These are phyloP conservation scores for Semotilus atromaculatus DNA, from an alignment of 2,797 vertebrate genomes.

Conservation along the genomic window DNA sequence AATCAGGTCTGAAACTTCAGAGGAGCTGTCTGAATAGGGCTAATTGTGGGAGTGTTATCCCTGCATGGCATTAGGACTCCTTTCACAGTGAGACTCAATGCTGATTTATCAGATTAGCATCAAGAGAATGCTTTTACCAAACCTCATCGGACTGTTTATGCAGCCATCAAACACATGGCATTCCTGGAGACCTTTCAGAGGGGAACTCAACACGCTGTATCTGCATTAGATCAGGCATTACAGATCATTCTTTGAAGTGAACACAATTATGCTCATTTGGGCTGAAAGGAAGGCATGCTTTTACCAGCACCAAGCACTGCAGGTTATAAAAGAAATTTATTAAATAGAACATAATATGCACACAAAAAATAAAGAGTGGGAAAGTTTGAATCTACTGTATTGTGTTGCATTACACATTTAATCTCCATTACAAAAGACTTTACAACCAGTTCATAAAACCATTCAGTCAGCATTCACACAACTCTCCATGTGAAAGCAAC, in stretches of 20 bases:
- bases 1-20: constrained; percentile 54
- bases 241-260: constrained; percentile 42
- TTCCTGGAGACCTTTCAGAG: constrained; percentile 55
- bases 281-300: constrained; percentile 22
- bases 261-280: constrained; percentile 40
- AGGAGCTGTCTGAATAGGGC: constrained; percentile 49
- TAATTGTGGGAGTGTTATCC: constrained; percentile 52
- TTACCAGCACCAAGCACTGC: constrained; percentile 21
- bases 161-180: constrained; percentile 45
- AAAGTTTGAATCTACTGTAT: neutral
- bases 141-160: constrained; percentile 35
- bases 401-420: neutral
- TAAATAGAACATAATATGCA: too few relatives aligned
- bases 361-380: too few relatives aligned
- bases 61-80: constrained; percentile 30
- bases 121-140: constrained; percentile 55
- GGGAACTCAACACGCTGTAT: constrained; percentile 38
- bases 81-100: constrained; percentile 32
- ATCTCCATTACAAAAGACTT: neutral
- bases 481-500: neutral
- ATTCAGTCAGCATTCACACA: neutral
- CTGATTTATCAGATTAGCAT: constrained; percentile 56
- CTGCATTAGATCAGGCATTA: constrained; percentile 43
- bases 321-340: neutral
- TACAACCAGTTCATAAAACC: neutral